A percentile compares a stretch with the other conserved stretches of the same genome.
These are phyloP conservation scores for Botia almorhae DNA, from an alignment of 2,797 vertebrate species.

Conservation along the genomic window DNA sequence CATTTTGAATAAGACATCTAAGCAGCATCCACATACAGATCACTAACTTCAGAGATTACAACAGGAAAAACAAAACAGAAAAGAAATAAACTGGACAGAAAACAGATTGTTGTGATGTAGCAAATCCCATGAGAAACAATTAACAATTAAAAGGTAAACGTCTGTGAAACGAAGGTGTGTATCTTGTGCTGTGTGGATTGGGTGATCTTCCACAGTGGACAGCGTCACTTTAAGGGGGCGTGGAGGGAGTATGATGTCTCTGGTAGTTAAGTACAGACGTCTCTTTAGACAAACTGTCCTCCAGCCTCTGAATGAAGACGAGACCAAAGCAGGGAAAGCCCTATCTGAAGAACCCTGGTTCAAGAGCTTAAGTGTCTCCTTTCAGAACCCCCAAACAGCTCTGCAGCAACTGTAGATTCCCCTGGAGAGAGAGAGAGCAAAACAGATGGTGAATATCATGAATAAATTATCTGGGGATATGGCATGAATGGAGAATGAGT, in stretches of 20 bases:
- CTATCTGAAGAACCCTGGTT: slow-evolving; percentile 73
- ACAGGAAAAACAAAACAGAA: slow-evolving; percentile 66
- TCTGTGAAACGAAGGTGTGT: slow-evolving; percentile 61
- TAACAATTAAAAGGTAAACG: slow-evolving; percentile 62
- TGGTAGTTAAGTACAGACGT: slow-evolving; percentile 71
- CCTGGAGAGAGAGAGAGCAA: slow-evolving; percentile 75
- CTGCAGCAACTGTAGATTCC: slow-evolving; percentile 95
- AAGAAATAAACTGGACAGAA: slow-evolving; percentile 51
- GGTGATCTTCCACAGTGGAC: slow-evolving; percentile 67
- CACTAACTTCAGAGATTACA: slow-evolving; percentile 73
- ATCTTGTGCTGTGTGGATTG: slow-evolving; percentile 67
- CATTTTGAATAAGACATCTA: slow-evolving; percentile 65
- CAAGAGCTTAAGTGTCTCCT: slow-evolving; percentile 88
- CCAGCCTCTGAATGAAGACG: slow-evolving; percentile 70
- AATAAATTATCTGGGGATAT: slow-evolving; percentile 1
- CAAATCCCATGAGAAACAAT: slow-evolving; percentile 60
- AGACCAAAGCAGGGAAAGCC: slow-evolving; percentile 81
- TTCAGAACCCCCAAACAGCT: slow-evolving; percentile 94
- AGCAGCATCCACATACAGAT: slow-evolving; percentile 72
- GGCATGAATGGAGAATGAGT: neutral
- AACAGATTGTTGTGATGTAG: slow-evolving; percentile 45
- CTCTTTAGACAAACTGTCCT: slow-evolving; percentile 74
- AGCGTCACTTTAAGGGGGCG: slow-evolving; percentile 56
- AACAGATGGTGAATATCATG: neutral
- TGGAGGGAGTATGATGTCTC: slow-evolving; percentile 70